Base-by-base conservation (phyloP, 37 sponge, comb jelly and placozoan species). In the Diacarnus erythraeanus region DNA sequence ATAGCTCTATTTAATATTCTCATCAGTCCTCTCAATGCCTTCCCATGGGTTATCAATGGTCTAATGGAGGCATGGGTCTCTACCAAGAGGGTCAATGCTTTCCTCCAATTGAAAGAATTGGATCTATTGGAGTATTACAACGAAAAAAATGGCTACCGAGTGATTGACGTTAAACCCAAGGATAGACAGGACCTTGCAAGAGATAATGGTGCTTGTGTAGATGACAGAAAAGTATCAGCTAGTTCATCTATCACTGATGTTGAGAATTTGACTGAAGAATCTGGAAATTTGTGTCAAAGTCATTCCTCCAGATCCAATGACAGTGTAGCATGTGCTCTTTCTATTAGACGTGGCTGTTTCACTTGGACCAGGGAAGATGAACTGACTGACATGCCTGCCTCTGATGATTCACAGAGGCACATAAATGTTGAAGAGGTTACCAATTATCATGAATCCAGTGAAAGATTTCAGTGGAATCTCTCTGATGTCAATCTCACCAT, bases 21-120 rank as follows among this genome's bases (percentile, higher is more conserved):
- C 26, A 96, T 96, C 44, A 79, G 86, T 60, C 99, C 99, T 1
- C 87, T 98, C 54, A 98, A 98, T 74, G 99, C 97, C 27, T 94
- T 96, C 69, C 99, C 99, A 8, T 94, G 97, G 97, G 99, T 98
- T 36, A 87, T 98, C 78, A 94, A 94, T 80, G 97, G 99, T 8
- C 83, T 98, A 27, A 72, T 94, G 64, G 94, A 96, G 84, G 93
- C 97, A 9, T 94, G 97, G 94, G 94, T 98, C 34, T 98, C 99
- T 4, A 51, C 89, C 37, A 91, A 91, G 75, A 74, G 99, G 72
- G 83, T 98, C 0, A 87, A 96, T 43, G 56, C 26, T 0, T 98
- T 96, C 70, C 74, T 98, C 20, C 58, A 67, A 41, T 72, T 98
- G 2, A 56, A 77, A 26, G 94, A 95, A 37, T 54, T 88, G 9